These are phyloP conservation scores for Dione vanillae DNA, from an alignment of 2,888 invertebrate genomes.

Conservation along the genomic window DNA sequence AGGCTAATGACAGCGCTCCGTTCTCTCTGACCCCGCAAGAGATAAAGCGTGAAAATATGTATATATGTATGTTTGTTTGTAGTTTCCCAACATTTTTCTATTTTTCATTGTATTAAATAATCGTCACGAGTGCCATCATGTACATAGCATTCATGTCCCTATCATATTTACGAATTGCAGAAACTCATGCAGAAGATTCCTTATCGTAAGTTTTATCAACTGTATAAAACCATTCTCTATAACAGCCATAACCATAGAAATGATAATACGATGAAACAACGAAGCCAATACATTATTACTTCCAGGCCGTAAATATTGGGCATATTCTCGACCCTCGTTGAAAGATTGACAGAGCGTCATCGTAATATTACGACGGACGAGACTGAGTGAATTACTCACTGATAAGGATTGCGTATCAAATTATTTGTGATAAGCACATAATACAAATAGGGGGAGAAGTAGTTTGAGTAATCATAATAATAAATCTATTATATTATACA, in stretches of 20 bases:
- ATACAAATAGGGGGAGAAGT: slow-evolving; percentile 2
- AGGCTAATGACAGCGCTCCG: too few species aligned
- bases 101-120: too few species aligned
- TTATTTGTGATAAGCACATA: not conserved
- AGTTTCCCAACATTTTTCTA: too few species aligned
- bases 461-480: not conserved
- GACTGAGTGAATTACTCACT: slow-evolving; percentile 17
- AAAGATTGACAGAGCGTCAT: slow-evolving; percentile 22
- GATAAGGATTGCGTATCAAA: slow-evolving; percentile 18
- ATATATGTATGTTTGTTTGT: too few species aligned
- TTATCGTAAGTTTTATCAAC: not conserved
- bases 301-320: slow-evolving; percentile 21
- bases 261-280: slow-evolving; percentile 3
- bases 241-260: not conserved
- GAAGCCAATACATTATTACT: slow-evolving; percentile 18
- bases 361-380: slow-evolving; percentile 14
- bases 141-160: too few species aligned
- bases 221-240: not conserved
- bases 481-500: too few species aligned
- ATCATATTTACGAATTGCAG: too few species aligned
- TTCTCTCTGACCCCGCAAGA: too few species aligned
- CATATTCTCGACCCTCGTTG: slow-evolving; percentile 21
- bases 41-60: too few species aligned
- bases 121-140: too few species aligned
- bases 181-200: too few species aligned